Conservation (phyloP, 2,113 vertebrate genomes). For the Clarias gariepinus region DNA sequence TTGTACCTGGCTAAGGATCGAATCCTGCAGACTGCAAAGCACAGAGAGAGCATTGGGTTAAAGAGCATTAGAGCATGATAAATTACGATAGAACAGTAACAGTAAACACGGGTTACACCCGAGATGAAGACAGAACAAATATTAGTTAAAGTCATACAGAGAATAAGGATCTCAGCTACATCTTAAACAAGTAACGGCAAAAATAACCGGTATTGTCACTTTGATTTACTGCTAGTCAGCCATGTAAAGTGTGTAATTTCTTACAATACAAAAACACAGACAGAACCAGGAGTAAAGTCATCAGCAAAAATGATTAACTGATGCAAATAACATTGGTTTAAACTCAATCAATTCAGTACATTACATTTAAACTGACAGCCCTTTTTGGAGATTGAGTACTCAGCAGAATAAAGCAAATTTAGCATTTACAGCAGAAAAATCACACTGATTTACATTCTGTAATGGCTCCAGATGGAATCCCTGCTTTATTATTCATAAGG, state of each 20-base stretch:
- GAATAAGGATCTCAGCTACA: not conserved
- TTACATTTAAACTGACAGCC: not conserved
- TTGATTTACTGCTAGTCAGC: not conserved
- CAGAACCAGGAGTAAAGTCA: not conserved
- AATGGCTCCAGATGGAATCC: slow-evolving; percentile 27
- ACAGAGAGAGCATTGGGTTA: not conserved
- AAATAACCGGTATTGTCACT: not conserved
- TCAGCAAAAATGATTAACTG: not conserved
- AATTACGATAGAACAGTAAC: not conserved
- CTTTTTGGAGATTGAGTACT: not conserved
- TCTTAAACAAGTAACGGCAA: not conserved
- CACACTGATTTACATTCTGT: slow-evolving; percentile 1
- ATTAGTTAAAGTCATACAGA: not conserved
- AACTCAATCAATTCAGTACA: not conserved
- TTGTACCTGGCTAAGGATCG: slow-evolving; percentile 92
- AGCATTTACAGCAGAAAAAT: slow-evolving; percentile 14
- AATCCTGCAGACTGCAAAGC: slow-evolving; percentile 86
- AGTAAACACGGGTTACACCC: not conserved
- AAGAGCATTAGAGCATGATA: not conserved
- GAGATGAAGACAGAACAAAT: not conserved
- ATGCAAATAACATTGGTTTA: not conserved
- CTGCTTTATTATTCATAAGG: slow-evolving; percentile 32
- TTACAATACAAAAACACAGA: not conserved
- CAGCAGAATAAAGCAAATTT: not conserved
- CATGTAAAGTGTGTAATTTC: not conserved